These are phyloP conservation scores for Micronycteris hirsuta DNA, from an alignment of 2,113 vertebrate species.

Conservation along the genomic window DNA sequence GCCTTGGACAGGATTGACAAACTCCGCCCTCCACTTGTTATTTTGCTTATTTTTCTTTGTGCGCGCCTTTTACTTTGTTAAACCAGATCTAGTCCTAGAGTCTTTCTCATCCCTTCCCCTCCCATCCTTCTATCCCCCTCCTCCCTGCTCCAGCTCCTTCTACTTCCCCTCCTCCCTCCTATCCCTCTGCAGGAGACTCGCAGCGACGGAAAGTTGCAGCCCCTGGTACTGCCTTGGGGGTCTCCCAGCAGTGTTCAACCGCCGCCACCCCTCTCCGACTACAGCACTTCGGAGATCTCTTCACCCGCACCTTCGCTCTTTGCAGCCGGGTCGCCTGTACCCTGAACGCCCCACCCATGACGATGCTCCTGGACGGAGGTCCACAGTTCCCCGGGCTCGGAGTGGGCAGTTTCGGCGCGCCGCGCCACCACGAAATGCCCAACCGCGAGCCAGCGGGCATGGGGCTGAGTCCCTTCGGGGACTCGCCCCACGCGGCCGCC, in stretches of 20 bases:
- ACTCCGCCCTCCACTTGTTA: slow-evolving; percentile 67
- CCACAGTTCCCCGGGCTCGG: slow-evolving; percentile 96
- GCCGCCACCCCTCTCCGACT: slow-evolving; percentile 28
- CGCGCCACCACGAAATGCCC: slow-evolving; percentile 89
- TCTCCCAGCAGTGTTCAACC: slow-evolving; percentile 48
- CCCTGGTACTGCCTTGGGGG: slow-evolving; percentile 43
- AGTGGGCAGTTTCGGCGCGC: slow-evolving; percentile 93
- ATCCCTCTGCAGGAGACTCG: slow-evolving; percentile 68
- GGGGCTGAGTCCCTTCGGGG: slow-evolving; percentile 92
- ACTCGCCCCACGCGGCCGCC: slow-evolving; percentile 88
- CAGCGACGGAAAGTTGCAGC: slow-evolving; percentile 68
- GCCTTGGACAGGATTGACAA: slow-evolving; percentile 49
- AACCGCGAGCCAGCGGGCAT: slow-evolving; percentile 89
- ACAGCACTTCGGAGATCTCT: slow-evolving; percentile 8
- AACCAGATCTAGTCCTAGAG: slow-evolving; percentile 71
- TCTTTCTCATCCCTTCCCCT: slow-evolving; percentile 61
- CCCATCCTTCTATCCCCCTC: slow-evolving; percentile 40
- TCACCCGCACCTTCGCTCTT: slow-evolving; percentile 53
- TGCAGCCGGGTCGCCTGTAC: slow-evolving; percentile 67
- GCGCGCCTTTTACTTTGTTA: slow-evolving; percentile 66
- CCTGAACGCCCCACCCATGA: slow-evolving; percentile 85
- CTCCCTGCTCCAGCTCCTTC: not conserved
- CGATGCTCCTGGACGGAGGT: slow-evolving; percentile 98
- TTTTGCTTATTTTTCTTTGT: slow-evolving; percentile 74
- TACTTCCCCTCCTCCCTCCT: slow-evolving; percentile 66